phyloP scores from a whole-genome alignment of 30 jellyfish, hydroid and myxozoan genomes.

The Haliclystus octoradiatus region DNA sequence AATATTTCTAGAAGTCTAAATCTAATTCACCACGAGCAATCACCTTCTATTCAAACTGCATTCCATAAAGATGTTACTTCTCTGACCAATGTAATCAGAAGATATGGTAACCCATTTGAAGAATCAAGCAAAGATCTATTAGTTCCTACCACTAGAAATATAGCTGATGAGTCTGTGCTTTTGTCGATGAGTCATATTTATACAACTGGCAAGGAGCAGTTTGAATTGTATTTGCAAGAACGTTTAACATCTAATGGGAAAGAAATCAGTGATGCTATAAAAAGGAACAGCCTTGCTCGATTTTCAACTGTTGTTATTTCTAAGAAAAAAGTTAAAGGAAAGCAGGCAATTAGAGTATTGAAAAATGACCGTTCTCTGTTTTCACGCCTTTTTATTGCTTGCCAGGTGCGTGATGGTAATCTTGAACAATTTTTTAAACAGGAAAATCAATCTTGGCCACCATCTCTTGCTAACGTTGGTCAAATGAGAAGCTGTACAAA shows the following conservation, averaged over 20 bases:
- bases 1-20: slow-evolving; percentile 3
- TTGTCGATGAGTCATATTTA: background rate
- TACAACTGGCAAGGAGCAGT: slow-evolving; percentile 14
- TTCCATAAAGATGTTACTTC: slow-evolving; percentile 8
- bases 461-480: slow-evolving; percentile 32
- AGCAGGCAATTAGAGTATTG: slow-evolving; percentile 11
- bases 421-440: slow-evolving; percentile 30
- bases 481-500: slow-evolving; percentile 23
- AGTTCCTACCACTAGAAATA: background rate
- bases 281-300: slow-evolving; percentile 1
- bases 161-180: slow-evolving; percentile 1
- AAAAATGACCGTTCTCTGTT: slow-evolving; percentile 24
- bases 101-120: slow-evolving; percentile 37
- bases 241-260: background rate
- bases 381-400: slow-evolving; percentile 26
- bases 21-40: slow-evolving; percentile 30
- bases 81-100: slow-evolving; percentile 1
- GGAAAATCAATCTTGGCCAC: slow-evolving; percentile 52
- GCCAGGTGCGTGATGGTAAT: slow-evolving; percentile 32
- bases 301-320: slow-evolving; percentile 2
- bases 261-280: slow-evolving; percentile 3
- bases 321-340: slow-evolving; percentile 4
- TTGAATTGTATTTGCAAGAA: slow-evolving; percentile 5
- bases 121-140: slow-evolving; percentile 11
- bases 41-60: background rate